phyloP scores from a whole-genome alignment of 2,113 vertebrate species.

The Forbesichthys agassizii region DNA sequence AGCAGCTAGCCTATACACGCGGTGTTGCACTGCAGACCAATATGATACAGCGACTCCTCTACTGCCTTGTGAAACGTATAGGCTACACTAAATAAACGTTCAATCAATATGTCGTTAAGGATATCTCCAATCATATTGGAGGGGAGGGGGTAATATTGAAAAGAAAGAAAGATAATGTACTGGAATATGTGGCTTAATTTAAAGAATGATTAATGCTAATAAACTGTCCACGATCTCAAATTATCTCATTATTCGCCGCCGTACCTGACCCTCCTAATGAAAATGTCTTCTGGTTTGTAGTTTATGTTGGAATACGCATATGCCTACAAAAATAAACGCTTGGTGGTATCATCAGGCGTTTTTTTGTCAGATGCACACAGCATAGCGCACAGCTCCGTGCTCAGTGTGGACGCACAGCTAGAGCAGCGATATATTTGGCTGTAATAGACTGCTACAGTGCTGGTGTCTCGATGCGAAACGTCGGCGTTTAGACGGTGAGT shows the following conservation, averaged over 20 bases:
- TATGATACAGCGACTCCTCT: constrained; percentile 62
- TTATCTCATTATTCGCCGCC: background rate
- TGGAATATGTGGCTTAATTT: too few species aligned
- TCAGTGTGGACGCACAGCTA: constrained; percentile 69
- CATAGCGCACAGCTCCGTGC: constrained; percentile 34
- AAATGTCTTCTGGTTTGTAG: constrained; percentile 70
- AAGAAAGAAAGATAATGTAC: too few species aligned
- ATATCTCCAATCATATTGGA: too few species aligned
- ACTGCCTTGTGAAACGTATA: constrained; percentile 53
- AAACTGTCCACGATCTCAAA: too few species aligned
- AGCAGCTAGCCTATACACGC: constrained; percentile 39
- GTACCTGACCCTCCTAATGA: constrained; percentile 27
- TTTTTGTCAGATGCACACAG: constrained; percentile 47
- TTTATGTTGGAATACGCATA: constrained; percentile 69
- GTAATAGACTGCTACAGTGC: constrained; percentile 54
- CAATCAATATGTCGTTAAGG: constrained; percentile 27
- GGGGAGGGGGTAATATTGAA: too few species aligned
- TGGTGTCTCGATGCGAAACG: constrained; percentile 64
- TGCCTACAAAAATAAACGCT: constrained; percentile 66
- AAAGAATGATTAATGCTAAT: too few species aligned
- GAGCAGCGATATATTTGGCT: constrained; percentile 64
- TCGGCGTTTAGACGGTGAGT: constrained; percentile 69
- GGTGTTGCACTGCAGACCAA: constrained; percentile 70
- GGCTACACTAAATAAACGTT: constrained; percentile 42
- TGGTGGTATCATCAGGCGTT: constrained; percentile 43